phyloP scores from a whole-genome alignment of 2,113 vertebrate species.

The Garra rufa region DNA sequence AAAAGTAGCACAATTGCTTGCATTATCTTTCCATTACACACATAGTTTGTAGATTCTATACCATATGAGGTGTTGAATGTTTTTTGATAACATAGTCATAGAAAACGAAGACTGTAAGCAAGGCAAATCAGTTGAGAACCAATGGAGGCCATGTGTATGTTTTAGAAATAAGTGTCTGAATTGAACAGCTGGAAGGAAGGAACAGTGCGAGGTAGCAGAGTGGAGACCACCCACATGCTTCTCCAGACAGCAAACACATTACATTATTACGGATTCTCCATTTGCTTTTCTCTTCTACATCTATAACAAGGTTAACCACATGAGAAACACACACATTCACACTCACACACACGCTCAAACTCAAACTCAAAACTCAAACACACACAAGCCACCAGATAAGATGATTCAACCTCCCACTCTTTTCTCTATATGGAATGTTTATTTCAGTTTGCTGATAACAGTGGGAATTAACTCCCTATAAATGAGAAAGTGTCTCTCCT shows the following conservation, averaged over 20 bases:
- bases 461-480: constrained; percentile 58
- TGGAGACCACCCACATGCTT: constrained; percentile 30
- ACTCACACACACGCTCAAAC: background rate
- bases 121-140: background rate
- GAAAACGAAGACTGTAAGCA: background rate
- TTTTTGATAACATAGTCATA: no score
- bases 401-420: constrained; percentile 57
- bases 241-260: constrained; percentile 47
- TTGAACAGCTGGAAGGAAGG: constrained; percentile 54
- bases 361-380: constrained; percentile 54
- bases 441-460: constrained; percentile 56
- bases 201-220: constrained; percentile 28
- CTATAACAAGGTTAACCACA: constrained; percentile 62
- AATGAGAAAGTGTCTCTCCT: constrained; percentile 61
- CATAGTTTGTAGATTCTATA: background rate
- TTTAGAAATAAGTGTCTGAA: constrained; percentile 38
- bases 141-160: constrained; percentile 31
- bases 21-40: background rate
- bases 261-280: constrained; percentile 46
- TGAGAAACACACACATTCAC: constrained; percentile 30
- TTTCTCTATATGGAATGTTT: constrained; percentile 61
- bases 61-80: background rate
- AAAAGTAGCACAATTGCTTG: background rate
- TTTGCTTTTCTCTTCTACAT: constrained; percentile 57
- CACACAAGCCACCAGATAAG: constrained; percentile 46